Conservation (phyloP, 1,140 invertebrate genomes). For the Anadara kagoshimensis region DNA sequence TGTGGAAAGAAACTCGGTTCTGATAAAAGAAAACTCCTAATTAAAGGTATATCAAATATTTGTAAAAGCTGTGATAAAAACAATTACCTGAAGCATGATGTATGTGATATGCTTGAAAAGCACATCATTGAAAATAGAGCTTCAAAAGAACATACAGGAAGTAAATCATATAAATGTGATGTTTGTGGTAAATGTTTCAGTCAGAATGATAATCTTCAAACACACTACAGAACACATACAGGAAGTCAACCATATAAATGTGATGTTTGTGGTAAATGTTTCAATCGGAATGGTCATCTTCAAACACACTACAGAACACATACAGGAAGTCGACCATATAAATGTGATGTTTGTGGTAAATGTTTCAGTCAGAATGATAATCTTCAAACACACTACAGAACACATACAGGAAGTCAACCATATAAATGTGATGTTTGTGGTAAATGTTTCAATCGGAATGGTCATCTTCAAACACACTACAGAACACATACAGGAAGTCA, state of each 20-base stretch:
- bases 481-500: slow-evolving; percentile 48
- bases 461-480: slow-evolving; percentile 36
- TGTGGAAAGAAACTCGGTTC: background rate
- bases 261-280: slow-evolving; percentile 91
- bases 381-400: slow-evolving; percentile 28
- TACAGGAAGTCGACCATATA: slow-evolving; percentile 85
- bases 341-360: slow-evolving; percentile 84
- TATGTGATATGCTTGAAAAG: background rate
- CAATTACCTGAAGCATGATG: background rate
- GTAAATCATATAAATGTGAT: slow-evolving; percentile 28
- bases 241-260: slow-evolving; percentile 60
- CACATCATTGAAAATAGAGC: background rate
- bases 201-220: slow-evolving; percentile 15
- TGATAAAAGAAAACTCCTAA: background rate
- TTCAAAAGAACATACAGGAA: background rate
- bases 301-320: slow-evolving; percentile 87
- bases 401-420: slow-evolving; percentile 32
- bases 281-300: slow-evolving; percentile 90
- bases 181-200: slow-evolving; percentile 40
- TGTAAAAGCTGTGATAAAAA: background rate
- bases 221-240: slow-evolving; percentile 43
- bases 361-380: slow-evolving; percentile 34
- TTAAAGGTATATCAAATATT: background rate
- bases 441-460: slow-evolving; percentile 32
- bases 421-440: slow-evolving; percentile 44